These are phyloP conservation scores for Candidula unifasciata DNA, from an alignment of 2,888 invertebrate species.

Conservation along the genomic window DNA sequence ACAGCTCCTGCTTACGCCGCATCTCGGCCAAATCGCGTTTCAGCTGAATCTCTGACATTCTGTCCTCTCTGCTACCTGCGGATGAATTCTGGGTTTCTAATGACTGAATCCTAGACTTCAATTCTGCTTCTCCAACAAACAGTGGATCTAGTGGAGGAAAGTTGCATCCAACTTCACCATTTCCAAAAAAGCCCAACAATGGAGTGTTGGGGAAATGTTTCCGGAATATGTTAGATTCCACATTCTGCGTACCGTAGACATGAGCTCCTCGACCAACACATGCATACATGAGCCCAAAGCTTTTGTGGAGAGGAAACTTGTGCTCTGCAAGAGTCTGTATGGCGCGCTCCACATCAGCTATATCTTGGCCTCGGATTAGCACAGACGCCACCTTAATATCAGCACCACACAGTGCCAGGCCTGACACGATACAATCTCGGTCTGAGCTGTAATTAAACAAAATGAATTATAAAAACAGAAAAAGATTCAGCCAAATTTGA, in stretches of 20 bases:
- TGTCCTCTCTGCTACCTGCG: background rate
- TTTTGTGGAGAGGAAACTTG: constrained; percentile 61
- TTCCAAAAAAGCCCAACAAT: constrained; percentile 79
- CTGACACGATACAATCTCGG: constrained; percentile 54
- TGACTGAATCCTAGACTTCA: background rate
- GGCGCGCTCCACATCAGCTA: constrained; percentile 59
- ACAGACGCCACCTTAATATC: constrained; percentile 65
- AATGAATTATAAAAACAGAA: background rate
- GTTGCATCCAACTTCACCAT: constrained; percentile 79
- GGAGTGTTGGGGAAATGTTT: constrained; percentile 78
- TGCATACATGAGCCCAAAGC: constrained; percentile 78
- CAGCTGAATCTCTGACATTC: constrained; percentile 1
- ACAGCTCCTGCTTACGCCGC: constrained; percentile 44
- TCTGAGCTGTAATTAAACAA: constrained; percentile 40
- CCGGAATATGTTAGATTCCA: constrained; percentile 77
- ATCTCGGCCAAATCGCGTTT: constrained; percentile 35
- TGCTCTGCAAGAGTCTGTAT: constrained; percentile 62
- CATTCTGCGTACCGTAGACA: constrained; percentile 70
- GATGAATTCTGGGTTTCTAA: background rate
- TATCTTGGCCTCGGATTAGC: constrained; percentile 58
- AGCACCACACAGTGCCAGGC: constrained; percentile 64
- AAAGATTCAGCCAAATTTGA: background rate
- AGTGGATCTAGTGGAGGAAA: constrained; percentile 53
- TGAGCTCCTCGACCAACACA: constrained; percentile 78
- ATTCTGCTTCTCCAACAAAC: constrained; percentile 11